Percentiles rank a stretch among this genome's conserved stretches.
These are phyloP conservation scores for Bos javanicus DNA, from an alignment of 2,113 vertebrate genomes.

Conservation along the genomic window DNA sequence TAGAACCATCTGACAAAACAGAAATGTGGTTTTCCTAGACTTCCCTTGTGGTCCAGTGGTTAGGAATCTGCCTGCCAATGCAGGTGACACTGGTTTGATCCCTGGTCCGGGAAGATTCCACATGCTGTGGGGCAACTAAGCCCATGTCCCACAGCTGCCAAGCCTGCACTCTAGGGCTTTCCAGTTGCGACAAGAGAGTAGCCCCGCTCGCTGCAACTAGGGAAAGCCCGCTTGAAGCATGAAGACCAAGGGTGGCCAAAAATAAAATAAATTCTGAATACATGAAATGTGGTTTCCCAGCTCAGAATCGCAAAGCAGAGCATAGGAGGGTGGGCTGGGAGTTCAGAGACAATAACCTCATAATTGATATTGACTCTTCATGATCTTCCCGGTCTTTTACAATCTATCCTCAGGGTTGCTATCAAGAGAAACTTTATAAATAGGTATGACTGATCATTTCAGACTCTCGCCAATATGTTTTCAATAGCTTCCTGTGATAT, in stretches of 20 bases:
- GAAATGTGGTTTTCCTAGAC: neutral
- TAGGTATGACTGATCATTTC: neutral
- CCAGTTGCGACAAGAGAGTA: neutral
- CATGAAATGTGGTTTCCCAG: neutral
- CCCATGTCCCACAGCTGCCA: rapidly evolving
- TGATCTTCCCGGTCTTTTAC: neutral
- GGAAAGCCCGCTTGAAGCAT: neutral
- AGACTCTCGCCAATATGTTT: neutral
- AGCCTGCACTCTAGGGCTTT: neutral
- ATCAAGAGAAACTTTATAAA: neutral
- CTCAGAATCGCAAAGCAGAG: neutral
- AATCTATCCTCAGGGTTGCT: neutral
- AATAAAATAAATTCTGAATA: neutral
- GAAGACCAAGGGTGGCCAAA: neutral
- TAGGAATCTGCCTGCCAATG: neutral
- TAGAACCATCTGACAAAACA: neutral
- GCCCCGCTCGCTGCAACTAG: neutral
- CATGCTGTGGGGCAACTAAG: neutral
- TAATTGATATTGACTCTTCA: neutral
- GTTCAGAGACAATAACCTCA: neutral
- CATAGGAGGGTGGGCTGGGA: neutral
- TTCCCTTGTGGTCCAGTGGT: neutral
- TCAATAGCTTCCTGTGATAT: neutral
- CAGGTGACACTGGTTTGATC: neutral
- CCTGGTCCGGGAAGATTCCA: neutral